Evolutionary conservation across 1,140 invertebrate genomes (phyloP), one percentile per base, ranked within the genome.

Genomic region (Phenacoccus solenopsis): DNA sequence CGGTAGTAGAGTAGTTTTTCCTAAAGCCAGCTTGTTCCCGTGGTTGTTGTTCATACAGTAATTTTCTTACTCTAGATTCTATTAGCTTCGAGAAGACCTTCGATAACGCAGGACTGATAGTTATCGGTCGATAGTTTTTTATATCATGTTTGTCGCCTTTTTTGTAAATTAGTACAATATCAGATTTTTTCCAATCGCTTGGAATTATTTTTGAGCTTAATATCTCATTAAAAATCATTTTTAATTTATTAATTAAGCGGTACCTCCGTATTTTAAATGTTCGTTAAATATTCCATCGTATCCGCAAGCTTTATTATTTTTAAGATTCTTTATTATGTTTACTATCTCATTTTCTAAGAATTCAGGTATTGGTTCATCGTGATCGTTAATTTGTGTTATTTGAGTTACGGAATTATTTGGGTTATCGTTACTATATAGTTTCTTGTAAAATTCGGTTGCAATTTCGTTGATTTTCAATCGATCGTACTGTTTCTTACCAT

Each of bases 51-150:
- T 70, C 24, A 27, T 57, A 28, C 30, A 30, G 59, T 32, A 71
- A 27, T 71, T 68, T 69, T 49, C 5, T 68, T 56, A 64, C 27
- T 69, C 57, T 49, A 24, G 49, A n/a, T 27, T 68, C 56, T 59
- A 72, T n/a, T 13, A 70, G 28, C 57, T 59, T 61, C 28, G 70
- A 68, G 24, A 72, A 64, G 24, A 69, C 56, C 69, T 72, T 72
- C 32, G 77, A 77, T 0, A 77, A 20, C n/a, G 71, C 72, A 27
- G 75, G 69, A 71, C 76, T 71, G 0, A 76, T 73, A 57, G 75
- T 76, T 68, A 78, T 76, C 9, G 77, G 75, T 24, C 76, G 73
- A 24, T 76, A 78, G 68, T 77, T 78, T 0, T 70, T 70, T 71
- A 78, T 74, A 16, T 75, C 71, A 1, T 71, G 69, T 30, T 74